A percentile compares a stretch with the other conserved stretches of the same genome.
Conservation (phyloP, 2,797 vertebrate species). For the Enteromius unitaeniatus region DNA sequence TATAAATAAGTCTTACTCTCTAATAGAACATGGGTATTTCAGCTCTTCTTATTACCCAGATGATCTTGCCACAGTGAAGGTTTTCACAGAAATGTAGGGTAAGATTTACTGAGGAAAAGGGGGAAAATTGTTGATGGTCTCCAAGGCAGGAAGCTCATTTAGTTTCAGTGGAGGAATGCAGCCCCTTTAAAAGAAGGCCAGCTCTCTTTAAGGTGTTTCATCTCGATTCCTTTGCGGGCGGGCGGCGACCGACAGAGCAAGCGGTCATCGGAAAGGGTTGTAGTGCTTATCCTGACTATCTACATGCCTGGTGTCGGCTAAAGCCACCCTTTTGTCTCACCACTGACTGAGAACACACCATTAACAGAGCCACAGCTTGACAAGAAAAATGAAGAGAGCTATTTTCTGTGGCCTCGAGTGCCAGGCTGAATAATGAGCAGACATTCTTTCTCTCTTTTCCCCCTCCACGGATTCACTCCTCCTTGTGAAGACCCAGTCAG, state of each 20-base stretch:
- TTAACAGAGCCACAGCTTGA: constrained; percentile 76
- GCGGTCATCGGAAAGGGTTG: constrained; percentile 38
- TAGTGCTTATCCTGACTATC: constrained; percentile 56
- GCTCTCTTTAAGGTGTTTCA: not conserved
- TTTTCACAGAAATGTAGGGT: constrained; percentile 7
- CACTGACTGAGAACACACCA: constrained; percentile 73
- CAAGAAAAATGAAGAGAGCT: constrained; percentile 83
- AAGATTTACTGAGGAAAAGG: not conserved
- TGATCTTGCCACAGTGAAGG: constrained; percentile 22
- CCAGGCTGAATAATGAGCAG: constrained; percentile 81
- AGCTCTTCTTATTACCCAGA: constrained; percentile 32
- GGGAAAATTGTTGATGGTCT: not conserved
- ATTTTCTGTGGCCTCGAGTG: constrained; percentile 79
- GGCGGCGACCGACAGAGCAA: not conserved
- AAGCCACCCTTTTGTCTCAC: constrained; percentile 67
- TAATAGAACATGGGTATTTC: constrained; percentile 47
- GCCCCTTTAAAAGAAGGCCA: not conserved
- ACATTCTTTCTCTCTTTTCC: constrained; percentile 65
- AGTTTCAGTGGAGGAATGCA: not conserved
- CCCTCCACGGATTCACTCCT: constrained; percentile 61
- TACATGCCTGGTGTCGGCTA: constrained; percentile 58
- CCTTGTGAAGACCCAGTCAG: constrained; percentile 66
- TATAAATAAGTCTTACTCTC: constrained; percentile 55
- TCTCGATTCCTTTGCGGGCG: not conserved
- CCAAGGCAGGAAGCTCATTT: constrained; percentile 4